Evolutionary conservation across 2,888 invertebrate genomes (phyloP).

Genomic region (Hololepta plana): DNA sequence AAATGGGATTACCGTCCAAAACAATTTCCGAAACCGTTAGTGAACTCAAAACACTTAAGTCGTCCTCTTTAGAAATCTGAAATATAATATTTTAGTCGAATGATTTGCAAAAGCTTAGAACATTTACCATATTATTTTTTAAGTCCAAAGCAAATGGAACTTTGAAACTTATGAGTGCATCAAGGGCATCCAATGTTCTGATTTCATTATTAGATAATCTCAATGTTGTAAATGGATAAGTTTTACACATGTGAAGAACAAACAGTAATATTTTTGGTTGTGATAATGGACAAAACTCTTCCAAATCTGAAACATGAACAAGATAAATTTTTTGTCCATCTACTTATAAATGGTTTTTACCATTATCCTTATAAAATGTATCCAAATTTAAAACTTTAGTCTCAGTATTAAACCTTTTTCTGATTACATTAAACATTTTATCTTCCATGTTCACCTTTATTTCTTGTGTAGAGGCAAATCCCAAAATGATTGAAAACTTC

Average conservation of each 20-base stretch:
- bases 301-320: constrained; percentile 14
- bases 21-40: constrained; percentile 29
- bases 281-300: constrained; percentile 27
- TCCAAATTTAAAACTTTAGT: constrained; percentile 24
- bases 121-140: constrained; percentile 12
- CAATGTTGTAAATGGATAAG: no score
- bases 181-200: constrained; percentile 18
- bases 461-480: constrained; percentile 26
- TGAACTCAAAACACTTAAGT: no score
- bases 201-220: constrained; percentile 21
- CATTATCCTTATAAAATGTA: constrained; percentile 28
- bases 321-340: no score
- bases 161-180: constrained; percentile 15
- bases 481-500: constrained; percentile 24
- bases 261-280: constrained; percentile 30
- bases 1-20: constrained; percentile 54
- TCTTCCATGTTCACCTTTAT: constrained; percentile 29
- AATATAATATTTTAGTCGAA: no score
- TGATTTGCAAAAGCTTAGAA: no score
- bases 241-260: constrained; percentile 23
- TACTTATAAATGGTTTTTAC: constrained; percentile 15
- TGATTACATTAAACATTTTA: constrained; percentile 23
- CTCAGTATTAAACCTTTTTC: constrained; percentile 20
- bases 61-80: no score
- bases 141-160: constrained; percentile 11